Evolutionary conservation across 2,797 vertebrate genomes (phyloP).

Genomic region (Sebastes miniatus): DNA sequence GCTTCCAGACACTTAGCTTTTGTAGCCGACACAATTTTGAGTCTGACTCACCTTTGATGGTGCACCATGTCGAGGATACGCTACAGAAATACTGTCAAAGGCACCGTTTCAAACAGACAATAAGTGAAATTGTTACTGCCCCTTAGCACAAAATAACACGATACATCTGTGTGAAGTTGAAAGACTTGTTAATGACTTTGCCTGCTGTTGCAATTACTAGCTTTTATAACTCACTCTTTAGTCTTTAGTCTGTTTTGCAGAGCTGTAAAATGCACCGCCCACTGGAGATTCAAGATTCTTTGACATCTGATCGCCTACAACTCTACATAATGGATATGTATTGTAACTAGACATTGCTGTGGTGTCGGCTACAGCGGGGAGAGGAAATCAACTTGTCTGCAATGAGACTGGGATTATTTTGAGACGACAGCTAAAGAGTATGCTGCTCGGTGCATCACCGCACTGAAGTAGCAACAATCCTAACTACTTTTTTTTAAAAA

Average conservation of each 20-base stretch:
- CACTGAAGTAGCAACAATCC: constrained; percentile 11
- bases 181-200: neutral
- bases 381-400: constrained; percentile 37
- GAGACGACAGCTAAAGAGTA: constrained; percentile 74
- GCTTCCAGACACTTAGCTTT: constrained; percentile 43
- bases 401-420: constrained; percentile 66
- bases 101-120: constrained; percentile 11
- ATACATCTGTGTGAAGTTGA: constrained; percentile 12
- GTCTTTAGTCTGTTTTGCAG: neutral
- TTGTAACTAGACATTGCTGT: constrained; percentile 13
- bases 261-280: neutral
- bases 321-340: constrained; percentile 17
- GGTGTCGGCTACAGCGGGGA: constrained; percentile 3
- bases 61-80: neutral
- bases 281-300: constrained; percentile 5
- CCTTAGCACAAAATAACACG: neutral
- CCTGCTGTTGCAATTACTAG: neutral
- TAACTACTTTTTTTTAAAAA: neutral
- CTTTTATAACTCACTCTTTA: neutral
- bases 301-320: constrained; percentile 8
- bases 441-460: constrained; percentile 34
- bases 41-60: constrained; percentile 35
- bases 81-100: constrained; percentile 8
- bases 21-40: constrained; percentile 14
- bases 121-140: neutral